Base-by-base conservation (phyloP, 2,113 vertebrate species). In the Acinonyx jubatus region DNA sequence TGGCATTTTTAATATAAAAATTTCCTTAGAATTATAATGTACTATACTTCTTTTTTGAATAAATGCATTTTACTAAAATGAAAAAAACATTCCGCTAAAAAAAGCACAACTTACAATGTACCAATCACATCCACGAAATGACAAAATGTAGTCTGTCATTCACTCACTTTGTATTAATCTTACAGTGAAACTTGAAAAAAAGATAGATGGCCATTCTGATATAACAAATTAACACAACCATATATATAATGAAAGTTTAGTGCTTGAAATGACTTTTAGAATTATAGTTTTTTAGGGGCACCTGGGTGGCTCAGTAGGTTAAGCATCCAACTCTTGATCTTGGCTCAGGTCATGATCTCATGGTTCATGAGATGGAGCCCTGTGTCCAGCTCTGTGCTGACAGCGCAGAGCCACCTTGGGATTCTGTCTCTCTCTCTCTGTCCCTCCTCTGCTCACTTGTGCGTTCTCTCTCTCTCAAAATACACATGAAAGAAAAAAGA, bases 1-100 rank as follows among this genome's bases (percentile, higher is more conserved):
- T 98, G 98, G 4, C 97, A 96, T 73, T 48, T 88, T 97, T 98
- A 95, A 95, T 91, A 63, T 31, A 96, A 91, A 88, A 96, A 74
- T 91, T 63, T 71, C 95, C 38, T 97, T 97, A 63, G n/a, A 98
- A 96, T 88, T 95, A 92, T 84, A 96, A 73, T 7, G 0, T 98
- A 63, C 87, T 0, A 0, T 94, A 76, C 11, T 36, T 93, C 31
- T 89, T 97, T 96, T 79, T 25, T 57, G 4, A 96, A 96, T 93
- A 96, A 90, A 95, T 66, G 16, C 23, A 92, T 90, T 96, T 97
- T 71, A 95, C 69, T 82, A 91, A 12, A 86, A 38, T 38, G 38
- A 45, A 89, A 80, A 91, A 95, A 96, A 93, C 52, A 78, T 71
- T 95, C 65, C 65, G 31, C 41, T 89, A 90, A n/a, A 84, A 55